These are phyloP conservation scores for Zoroaster sp. DNA, from an alignment of 53 echinoderm and acorn worm species.

Conservation along the genomic window DNA sequence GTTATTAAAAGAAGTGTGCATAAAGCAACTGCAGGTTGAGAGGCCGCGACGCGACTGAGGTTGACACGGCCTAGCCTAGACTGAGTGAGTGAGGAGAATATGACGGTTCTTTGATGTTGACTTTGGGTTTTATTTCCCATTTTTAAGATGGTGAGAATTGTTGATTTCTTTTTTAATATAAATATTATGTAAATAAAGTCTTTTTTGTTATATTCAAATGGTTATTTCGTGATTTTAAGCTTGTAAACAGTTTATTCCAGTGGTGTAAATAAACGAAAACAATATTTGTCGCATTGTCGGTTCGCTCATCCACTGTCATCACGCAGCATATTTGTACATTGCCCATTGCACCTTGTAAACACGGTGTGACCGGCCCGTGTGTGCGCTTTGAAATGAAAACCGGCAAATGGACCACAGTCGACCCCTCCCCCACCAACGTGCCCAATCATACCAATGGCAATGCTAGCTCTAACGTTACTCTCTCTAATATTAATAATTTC, in stretches of 20 bases:
- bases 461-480: too few species aligned
- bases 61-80: slow-evolving; percentile 29
- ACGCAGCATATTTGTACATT: too few species aligned
- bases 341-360: too few species aligned
- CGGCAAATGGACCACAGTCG: too few species aligned
- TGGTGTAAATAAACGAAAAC: not conserved
- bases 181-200: not conserved
- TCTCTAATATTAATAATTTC: too few species aligned
- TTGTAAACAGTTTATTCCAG: not conserved
- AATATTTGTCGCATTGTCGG: too few species aligned
- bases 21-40: not conserved
- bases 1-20: not conserved
- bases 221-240: not conserved
- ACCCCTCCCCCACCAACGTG: too few species aligned
- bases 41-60: slow-evolving; percentile 2
- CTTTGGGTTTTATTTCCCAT: slow-evolving; percentile 16
- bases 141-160: slow-evolving; percentile 44
- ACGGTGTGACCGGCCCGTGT: too few species aligned
- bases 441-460: too few species aligned
- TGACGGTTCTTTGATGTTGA: slow-evolving; percentile 2
- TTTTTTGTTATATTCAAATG: not conserved
- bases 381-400: too few species aligned
- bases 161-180: not conserved
- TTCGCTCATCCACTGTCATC: too few species aligned
- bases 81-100: not conserved